phyloP scores from a whole-genome alignment of 1,140 invertebrate genomes.

The Drosophila ficusphila region DNA sequence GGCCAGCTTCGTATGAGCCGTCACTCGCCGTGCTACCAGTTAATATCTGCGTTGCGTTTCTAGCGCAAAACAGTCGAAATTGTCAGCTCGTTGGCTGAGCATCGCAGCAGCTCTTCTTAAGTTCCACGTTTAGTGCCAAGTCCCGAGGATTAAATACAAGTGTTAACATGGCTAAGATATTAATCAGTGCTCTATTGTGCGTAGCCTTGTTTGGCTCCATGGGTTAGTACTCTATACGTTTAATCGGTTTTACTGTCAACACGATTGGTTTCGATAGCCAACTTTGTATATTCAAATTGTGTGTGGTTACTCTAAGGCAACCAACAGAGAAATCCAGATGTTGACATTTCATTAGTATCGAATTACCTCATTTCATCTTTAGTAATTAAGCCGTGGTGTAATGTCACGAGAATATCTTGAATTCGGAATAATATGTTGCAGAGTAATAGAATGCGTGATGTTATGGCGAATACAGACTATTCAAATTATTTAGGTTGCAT shows the following conservation, averaged over 20 bases:
- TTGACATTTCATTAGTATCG: too few relatives aligned
- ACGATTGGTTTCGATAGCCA: conserved; percentile 55
- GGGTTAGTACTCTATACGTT: conserved; percentile 65
- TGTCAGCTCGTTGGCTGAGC: conserved; percentile 72
- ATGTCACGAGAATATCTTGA: too few relatives aligned
- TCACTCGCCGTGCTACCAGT: conserved; percentile 56
- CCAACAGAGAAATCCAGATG: not conserved
- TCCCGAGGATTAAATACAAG: conserved; percentile 36
- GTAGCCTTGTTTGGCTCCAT: conserved; percentile 80
- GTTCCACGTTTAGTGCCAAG: conserved; percentile 22
- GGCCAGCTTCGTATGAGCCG: conserved; percentile 2
- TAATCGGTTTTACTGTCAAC: conserved; percentile 11
- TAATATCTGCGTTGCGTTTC: conserved; percentile 71
- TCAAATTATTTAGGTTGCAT: too few relatives aligned
- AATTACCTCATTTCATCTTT: too few relatives aligned
- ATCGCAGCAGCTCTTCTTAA: conserved; percentile 55
- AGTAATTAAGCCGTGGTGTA: too few relatives aligned
- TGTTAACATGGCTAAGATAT: conserved; percentile 68
- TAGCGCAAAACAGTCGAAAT: conserved; percentile 80
- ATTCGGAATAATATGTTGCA: too few relatives aligned
- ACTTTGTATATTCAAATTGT: conserved; percentile 50
- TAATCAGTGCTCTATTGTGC: conserved; percentile 77
- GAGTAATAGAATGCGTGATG: too few relatives aligned
- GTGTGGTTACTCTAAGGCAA: conserved; percentile 3
- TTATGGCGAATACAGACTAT: too few relatives aligned